Evolutionary conservation across 2,797 vertebrate species (phyloP).

Genomic region (Stomatorhinus walkeri): DNA sequence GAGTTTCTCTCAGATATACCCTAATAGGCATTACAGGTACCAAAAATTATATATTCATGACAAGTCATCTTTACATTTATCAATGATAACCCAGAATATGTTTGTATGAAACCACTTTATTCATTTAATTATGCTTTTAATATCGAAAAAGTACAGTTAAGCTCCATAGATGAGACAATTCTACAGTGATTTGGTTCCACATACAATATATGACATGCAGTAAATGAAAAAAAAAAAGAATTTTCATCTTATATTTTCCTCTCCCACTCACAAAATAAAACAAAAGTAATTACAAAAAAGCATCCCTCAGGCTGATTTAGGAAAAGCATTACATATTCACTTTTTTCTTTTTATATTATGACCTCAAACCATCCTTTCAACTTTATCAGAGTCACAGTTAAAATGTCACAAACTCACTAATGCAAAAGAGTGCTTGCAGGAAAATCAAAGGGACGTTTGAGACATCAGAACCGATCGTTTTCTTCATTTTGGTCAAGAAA

Average conservation of each 20-base stretch:
- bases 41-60: not conserved
- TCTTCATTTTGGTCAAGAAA: constrained; percentile 24
- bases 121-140: constrained; percentile 44
- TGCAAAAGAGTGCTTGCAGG: not conserved
- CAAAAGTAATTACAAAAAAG: constrained; percentile 29
- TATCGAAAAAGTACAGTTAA: constrained; percentile 53
- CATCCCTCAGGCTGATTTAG: constrained; percentile 10
- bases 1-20: not conserved
- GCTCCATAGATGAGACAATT: constrained; percentile 51
- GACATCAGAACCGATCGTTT: constrained; percentile 1
- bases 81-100: constrained; percentile 6
- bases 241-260: constrained; percentile 52
- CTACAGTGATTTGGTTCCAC: constrained; percentile 63
- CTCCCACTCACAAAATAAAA: constrained; percentile 39
- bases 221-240: constrained; percentile 45
- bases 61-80: not conserved
- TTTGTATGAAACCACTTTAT: constrained; percentile 29
- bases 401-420: constrained; percentile 20
- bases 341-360: constrained; percentile 16
- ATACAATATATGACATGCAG: constrained; percentile 60
- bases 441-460: constrained; percentile 4
- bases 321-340: constrained; percentile 7
- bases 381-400: constrained; percentile 31
- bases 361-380: constrained; percentile 28
- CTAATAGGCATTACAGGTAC: not conserved